Base-by-base conservation (phyloP, 2,888 invertebrate species). In the Psylliodes chrysocephalus region DNA sequence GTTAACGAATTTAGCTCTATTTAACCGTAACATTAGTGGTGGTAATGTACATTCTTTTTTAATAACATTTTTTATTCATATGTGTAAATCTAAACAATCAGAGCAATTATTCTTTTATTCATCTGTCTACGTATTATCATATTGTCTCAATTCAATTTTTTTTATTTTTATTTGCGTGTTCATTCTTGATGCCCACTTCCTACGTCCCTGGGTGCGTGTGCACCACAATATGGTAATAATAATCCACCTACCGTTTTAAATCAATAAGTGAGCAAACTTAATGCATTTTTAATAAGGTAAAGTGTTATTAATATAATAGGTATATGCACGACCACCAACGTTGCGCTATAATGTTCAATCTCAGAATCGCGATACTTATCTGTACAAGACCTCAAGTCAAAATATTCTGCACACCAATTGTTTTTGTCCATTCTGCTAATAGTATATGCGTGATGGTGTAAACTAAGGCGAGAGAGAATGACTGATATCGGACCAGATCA, bases 241-340 rank as follows among this genome's bases (percentile, higher is more conserved):
- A 73, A 74, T 77, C 76, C 74, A 75, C 78, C 78, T 77, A 79
- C 78, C 77, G 77, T 77, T 79, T 78, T 76, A 78, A 79, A 79
- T 79, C 79, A 78, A 80, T 80, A 79, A 80, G 79, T 80, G 78
- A 79, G 74, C 77, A 73, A 77, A 72, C 76, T 59, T 79, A 79
- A 80, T 80, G 80, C 79, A 80, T 80, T 80, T 80, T 80, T 80
- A 80, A 80, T 79, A 80, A 79, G 79, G 74, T 74, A 71, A 77
- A 80, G 79, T 79, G 81, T 80, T 81, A 80, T 81, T 81, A 79
- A 79, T 80, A 79, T 81, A 81, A 81, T 80, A 80, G 77, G 77
- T 73, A 75, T 76, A 77, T 75, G 74, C 76, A 66, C 78, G 81
- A 81, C 81, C 81, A 81, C 81, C 81, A 80, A 80, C 81, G 81